Conservation (phyloP, 1,140 invertebrate genomes). For the Leptoteleia sp. region DNA sequence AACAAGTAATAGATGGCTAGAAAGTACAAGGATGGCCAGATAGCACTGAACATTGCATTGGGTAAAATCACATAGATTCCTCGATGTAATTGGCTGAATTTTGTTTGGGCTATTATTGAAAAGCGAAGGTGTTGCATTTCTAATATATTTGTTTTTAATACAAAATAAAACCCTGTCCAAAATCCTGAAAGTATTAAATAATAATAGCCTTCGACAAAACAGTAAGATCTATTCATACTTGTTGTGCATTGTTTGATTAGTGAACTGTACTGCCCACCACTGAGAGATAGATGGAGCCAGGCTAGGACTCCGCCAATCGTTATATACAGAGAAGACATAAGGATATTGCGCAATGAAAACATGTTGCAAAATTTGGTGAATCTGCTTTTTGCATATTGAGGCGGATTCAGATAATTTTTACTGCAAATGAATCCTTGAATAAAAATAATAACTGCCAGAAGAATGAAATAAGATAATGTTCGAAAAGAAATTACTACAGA, state of each 20-base stretch:
- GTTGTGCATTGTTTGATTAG: slow-evolving; percentile 73
- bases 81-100: slow-evolving; percentile 84
- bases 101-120: slow-evolving; percentile 85
- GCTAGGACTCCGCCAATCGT: slow-evolving; percentile 83
- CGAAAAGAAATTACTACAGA: slow-evolving; percentile 80
- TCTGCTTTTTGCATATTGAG: slow-evolving; percentile 83
- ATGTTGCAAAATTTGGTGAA: slow-evolving; percentile 83
- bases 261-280: slow-evolving; percentile 80
- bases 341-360: slow-evolving; percentile 83
- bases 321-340: slow-evolving; percentile 82
- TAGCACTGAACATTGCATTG: slow-evolving; percentile 82
- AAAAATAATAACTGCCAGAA: slow-evolving; percentile 81
- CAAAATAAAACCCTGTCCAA: slow-evolving; percentile 86
- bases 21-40: slow-evolving; percentile 84
- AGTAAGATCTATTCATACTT: slow-evolving; percentile 21
- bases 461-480: slow-evolving; percentile 82
- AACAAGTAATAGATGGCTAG: slow-evolving; percentile 83
- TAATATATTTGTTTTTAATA: slow-evolving; percentile 82
- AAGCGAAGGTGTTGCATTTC: slow-evolving; percentile 78
- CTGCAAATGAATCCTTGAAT: slow-evolving; percentile 83
- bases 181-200: slow-evolving; percentile 86
- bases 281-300: slow-evolving; percentile 84
- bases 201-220: slow-evolving; percentile 82
- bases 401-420: slow-evolving; percentile 82
- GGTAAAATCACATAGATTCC: slow-evolving; percentile 82